phyloP scores from a whole-genome alignment of 1,140 invertebrate species.

The Centruroides vittatus region DNA sequence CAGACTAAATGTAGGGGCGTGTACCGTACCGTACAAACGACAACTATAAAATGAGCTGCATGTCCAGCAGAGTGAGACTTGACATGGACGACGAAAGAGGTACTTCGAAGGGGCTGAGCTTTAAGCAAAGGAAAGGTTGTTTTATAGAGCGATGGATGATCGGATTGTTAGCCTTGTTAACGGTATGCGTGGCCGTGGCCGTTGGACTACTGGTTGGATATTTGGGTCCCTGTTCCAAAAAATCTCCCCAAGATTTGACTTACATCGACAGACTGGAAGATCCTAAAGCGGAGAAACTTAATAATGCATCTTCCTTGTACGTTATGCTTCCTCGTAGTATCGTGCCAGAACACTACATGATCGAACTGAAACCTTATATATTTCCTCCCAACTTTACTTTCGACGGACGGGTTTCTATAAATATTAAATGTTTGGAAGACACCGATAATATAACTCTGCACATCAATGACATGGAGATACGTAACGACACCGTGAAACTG shows the following conservation, averaged over 20 bases:
- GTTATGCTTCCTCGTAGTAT: slow-evolving; percentile 24
- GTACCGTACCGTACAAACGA: too few relatives aligned
- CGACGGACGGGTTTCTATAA: slow-evolving; percentile 25
- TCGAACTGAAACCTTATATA: slow-evolving; percentile 26
- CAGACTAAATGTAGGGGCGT: too few relatives aligned
- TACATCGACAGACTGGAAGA: too few relatives aligned
- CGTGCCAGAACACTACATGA: slow-evolving; percentile 23
- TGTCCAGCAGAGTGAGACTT: too few relatives aligned
- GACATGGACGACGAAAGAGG: too few relatives aligned
- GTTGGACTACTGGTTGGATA: slow-evolving; percentile 11
- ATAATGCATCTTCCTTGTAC: slow-evolving; percentile 3
- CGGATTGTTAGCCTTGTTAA: neutral
- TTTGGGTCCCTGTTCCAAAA: neutral
- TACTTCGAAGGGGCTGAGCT: neutral
- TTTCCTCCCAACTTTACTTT: slow-evolving; percentile 25
- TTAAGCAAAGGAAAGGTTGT: slow-evolving; percentile 7
- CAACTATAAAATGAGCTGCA: too few relatives aligned
- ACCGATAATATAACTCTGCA: slow-evolving; percentile 55
- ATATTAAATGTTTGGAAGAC: slow-evolving; percentile 36
- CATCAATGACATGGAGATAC: slow-evolving; percentile 45
- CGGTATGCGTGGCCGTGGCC: neutral
- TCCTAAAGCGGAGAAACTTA: neutral
- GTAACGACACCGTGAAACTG: slow-evolving; percentile 31
- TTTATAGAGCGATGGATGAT: slow-evolving; percentile 3
- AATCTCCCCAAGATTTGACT: neutral